These are phyloP conservation scores for Pongo abelii DNA, from an alignment of 2,113 vertebrate genomes.

Conservation along the genomic window DNA sequence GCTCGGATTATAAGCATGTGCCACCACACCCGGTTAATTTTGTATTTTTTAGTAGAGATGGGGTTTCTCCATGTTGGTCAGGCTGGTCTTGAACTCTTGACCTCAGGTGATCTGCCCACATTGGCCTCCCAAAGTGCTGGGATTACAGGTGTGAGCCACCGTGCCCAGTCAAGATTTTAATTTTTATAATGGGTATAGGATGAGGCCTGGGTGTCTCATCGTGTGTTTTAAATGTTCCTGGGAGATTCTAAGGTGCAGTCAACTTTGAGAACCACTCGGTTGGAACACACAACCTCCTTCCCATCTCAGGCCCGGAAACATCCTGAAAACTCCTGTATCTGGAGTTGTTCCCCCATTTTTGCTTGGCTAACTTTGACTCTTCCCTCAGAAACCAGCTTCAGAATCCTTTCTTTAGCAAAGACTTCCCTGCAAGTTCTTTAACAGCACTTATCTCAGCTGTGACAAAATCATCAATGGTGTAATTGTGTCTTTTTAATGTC, in stretches of 20 bases:
- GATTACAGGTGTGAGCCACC: too few relatives aligned
- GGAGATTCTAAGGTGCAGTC: too few relatives aligned
- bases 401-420: not conserved
- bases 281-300: not conserved
- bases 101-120: too few relatives aligned
- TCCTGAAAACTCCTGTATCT: not conserved
- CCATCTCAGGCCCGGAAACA: not conserved
- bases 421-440: not conserved
- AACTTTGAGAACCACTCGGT: not conserved
- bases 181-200: not conserved
- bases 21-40: accelerated
- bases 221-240: not conserved
- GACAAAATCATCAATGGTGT: too few relatives aligned
- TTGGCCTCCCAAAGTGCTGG: too few relatives aligned
- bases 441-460: not conserved
- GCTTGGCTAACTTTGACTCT: not conserved
- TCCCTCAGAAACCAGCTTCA: not conserved
- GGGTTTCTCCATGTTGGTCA: too few relatives aligned
- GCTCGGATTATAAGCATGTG: too few relatives aligned
- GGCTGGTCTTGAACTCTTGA: too few relatives aligned
- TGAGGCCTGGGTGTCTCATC: not conserved
- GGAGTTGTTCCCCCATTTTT: not conserved
- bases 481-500: not conserved
- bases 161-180: accelerated
- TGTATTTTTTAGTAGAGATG: too few relatives aligned